These are phyloP conservation scores for Bhutanitis thaidina DNA, from an alignment of 2,888 invertebrate genomes.

Conservation along the genomic window DNA sequence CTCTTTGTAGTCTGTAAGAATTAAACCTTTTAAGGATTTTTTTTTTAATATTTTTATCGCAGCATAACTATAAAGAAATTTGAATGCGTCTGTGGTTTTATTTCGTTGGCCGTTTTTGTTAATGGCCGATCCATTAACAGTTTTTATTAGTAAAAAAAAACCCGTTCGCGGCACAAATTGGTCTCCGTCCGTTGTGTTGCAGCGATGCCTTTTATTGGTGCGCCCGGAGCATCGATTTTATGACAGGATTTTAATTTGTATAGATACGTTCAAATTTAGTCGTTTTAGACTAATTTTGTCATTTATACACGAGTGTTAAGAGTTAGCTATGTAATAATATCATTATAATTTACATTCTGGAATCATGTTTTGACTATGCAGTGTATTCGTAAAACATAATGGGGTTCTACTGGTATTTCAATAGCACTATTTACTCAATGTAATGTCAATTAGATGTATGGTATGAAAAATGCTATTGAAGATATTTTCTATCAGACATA, in stretches of 20 bases:
- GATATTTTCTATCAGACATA: too few relatives aligned
- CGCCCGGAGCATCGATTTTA: constrained; percentile 45
- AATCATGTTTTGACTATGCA: too few relatives aligned
- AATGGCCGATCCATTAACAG: constrained; percentile 66
- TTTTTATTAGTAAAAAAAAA: constrained; percentile 57
- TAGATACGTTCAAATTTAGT: constrained; percentile 22
- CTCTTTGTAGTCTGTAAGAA: background rate
- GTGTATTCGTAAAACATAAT: too few relatives aligned
- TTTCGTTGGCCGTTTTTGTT: constrained; percentile 60
- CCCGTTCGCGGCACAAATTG: constrained; percentile 63
- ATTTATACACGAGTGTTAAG: too few relatives aligned
- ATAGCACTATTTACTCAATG: too few relatives aligned
- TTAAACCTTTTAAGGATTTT: background rate
- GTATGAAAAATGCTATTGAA: too few relatives aligned
- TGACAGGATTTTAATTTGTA: constrained; percentile 38
- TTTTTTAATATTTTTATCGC: constrained; percentile 3
- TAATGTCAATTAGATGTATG: too few relatives aligned
- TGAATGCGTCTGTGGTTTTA: constrained; percentile 46
- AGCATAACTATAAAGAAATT: constrained; percentile 48
- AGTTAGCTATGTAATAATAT: too few relatives aligned
- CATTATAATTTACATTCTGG: too few relatives aligned
- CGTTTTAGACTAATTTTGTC: too few relatives aligned
- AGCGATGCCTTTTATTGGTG: constrained; percentile 52
- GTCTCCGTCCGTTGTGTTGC: constrained; percentile 48
- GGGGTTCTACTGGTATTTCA: too few relatives aligned